phyloP scores from a whole-genome alignment of 2,797 vertebrate species.

The Chrysocyon brachyurus region DNA sequence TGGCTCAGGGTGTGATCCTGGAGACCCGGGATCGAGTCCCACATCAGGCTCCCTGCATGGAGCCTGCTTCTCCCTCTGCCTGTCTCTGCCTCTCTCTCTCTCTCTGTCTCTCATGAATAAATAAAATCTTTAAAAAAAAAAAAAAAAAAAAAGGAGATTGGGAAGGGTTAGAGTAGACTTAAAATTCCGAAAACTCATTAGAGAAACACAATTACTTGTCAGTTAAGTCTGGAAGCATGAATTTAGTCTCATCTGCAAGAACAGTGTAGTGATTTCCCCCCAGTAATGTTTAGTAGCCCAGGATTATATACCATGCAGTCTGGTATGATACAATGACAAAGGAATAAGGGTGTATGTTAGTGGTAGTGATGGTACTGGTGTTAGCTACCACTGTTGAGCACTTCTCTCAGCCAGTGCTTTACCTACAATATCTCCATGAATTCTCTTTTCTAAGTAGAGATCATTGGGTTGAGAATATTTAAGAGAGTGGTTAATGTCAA shows the following conservation, averaged over 20 bases:
- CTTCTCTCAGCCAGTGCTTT: background rate
- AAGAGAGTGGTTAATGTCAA: background rate
- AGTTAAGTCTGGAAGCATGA: background rate
- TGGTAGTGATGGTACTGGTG: background rate
- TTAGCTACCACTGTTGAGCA: background rate
- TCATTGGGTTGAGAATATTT: conserved; percentile 22
- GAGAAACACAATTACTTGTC: background rate
- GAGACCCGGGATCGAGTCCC: too few species aligned
- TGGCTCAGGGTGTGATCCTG: too few species aligned
- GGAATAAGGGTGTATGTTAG: background rate
- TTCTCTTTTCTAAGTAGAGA: conserved; percentile 31
- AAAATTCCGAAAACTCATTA: conserved; percentile 21
- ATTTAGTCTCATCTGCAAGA: background rate
- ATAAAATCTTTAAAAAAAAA: too few species aligned
- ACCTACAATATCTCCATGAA: background rate
- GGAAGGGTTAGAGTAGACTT: background rate
- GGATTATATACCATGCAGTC: background rate
- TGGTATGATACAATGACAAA: background rate
- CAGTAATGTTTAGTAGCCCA: background rate
- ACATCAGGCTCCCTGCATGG: too few species aligned
- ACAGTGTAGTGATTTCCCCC: background rate
- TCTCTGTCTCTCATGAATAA: too few species aligned
- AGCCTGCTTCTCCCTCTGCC: too few species aligned
- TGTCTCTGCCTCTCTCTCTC: too few species aligned
- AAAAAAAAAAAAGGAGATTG: background rate